These are phyloP conservation scores for Morelia viridis DNA, from an alignment of 2,797 vertebrate genomes.

Conservation along the genomic window DNA sequence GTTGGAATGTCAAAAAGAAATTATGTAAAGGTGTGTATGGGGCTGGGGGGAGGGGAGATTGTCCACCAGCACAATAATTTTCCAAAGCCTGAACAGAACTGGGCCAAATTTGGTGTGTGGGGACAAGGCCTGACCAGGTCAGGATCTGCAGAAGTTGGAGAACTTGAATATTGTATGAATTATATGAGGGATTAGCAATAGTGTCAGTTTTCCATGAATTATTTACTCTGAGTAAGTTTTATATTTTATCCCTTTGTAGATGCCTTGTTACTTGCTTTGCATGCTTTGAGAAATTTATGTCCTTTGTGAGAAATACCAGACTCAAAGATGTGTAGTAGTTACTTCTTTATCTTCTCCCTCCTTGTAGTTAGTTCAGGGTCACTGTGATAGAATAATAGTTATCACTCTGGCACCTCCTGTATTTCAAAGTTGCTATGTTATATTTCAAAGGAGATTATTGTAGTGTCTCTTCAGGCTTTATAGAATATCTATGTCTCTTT, in stretches of 20 bases:
- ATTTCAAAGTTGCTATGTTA: not conserved
- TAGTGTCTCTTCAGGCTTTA: conserved; percentile 12
- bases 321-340: not conserved
- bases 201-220: not conserved
- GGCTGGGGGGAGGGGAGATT: no score
- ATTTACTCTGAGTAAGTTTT: not conserved
- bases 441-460: conserved; percentile 5
- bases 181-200: not conserved
- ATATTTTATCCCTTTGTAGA: not conserved
- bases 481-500: not conserved
- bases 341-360: not conserved
- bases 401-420: conserved; percentile 18
- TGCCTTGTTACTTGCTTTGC: not conserved
- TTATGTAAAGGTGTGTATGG: no score
- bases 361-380: not conserved
- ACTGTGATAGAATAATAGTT: not conserved
- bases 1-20: no score
- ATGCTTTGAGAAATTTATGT: not conserved
- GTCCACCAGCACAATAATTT: no score
- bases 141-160: not conserved
- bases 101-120: not conserved
- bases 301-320: not conserved
- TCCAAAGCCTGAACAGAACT: not conserved
- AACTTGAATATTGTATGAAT: not conserved
- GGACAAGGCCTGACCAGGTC: not conserved